These are phyloP conservation scores for Burhinus bistriatus DNA, from an alignment of 2,113 vertebrate genomes.

Conservation along the genomic window DNA sequence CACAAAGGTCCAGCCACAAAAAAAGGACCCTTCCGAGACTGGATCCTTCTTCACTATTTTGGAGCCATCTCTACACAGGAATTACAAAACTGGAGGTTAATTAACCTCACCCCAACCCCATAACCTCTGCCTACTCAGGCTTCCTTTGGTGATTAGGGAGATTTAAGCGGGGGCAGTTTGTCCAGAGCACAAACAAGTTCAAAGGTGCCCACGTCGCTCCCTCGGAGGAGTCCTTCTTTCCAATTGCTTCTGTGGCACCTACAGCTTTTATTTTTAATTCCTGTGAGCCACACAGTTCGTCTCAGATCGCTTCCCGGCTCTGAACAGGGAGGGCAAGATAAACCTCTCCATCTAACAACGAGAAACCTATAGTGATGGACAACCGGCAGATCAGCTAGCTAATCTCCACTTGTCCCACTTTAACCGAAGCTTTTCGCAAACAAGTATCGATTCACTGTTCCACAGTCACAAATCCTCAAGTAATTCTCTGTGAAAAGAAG, in stretches of 20 bases:
- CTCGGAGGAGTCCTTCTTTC: not conserved
- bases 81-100: not conserved
- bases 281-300: not conserved
- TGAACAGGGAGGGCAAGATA: constrained; percentile 1
- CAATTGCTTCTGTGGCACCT: not conserved
- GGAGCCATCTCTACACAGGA: not conserved
- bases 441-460: constrained; percentile 21
- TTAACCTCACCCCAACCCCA: not conserved
- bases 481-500: not conserved
- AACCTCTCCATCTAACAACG: constrained; percentile 1
- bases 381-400: constrained; percentile 16
- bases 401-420: constrained; percentile 59
- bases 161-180: not conserved
- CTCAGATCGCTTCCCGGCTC: not conserved
- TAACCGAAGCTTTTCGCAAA: constrained; percentile 12
- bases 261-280: not conserved
- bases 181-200: not conserved
- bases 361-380: constrained; percentile 15
- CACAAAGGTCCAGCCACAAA: not conserved
- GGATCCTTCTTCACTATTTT: not conserved
- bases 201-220: too few relatives aligned
- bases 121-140: not conserved
- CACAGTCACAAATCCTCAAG: constrained; percentile 29
- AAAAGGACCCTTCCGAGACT: not conserved
- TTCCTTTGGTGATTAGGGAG: not conserved